phyloP scores from a whole-genome alignment of 2,888 invertebrate genomes.

The Zeuzera pyrina region DNA sequence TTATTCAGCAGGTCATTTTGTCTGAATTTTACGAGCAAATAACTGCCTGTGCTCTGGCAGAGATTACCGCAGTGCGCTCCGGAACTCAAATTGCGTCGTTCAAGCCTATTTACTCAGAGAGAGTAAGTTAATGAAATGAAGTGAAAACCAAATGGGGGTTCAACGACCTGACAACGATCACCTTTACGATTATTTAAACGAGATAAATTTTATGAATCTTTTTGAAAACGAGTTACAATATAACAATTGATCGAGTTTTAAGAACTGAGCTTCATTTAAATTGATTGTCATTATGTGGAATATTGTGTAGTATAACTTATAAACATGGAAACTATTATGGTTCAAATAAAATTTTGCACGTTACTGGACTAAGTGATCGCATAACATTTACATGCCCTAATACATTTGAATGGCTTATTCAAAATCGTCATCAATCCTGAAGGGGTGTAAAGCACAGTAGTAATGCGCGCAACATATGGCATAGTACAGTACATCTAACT shows the following conservation, averaged over 20 bases:
- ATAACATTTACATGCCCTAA: conserved; percentile 69
- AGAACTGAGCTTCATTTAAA: too few relatives aligned
- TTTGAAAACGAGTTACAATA: conserved; percentile 25
- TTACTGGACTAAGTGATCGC: conserved; percentile 63
- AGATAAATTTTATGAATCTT: conserved; percentile 42
- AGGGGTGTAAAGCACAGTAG: conserved; percentile 45
- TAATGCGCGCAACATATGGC: conserved; percentile 69
- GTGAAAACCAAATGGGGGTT: conserved; percentile 43
- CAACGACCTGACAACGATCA: conserved; percentile 45
- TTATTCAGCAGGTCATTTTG: conserved; percentile 11
- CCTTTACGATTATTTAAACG: conserved; percentile 30
- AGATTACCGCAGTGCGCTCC: conserved; percentile 10
- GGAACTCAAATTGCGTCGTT: conserved; percentile 9
- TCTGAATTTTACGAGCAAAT: conserved; percentile 7
- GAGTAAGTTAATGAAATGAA: conserved; percentile 39
- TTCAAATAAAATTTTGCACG: conserved; percentile 35
- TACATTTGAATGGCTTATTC: conserved; percentile 58
- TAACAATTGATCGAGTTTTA: background rate
- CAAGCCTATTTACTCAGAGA: conserved; percentile 17
- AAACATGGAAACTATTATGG: too few relatives aligned
- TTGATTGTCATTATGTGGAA: too few relatives aligned
- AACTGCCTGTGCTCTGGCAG: conserved; percentile 7
- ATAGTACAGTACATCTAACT: conserved; percentile 18
- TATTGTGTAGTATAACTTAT: too few relatives aligned
- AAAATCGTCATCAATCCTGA: conserved; percentile 62